A percentile compares a stretch with the other conserved stretches of the same genome.
These are phyloP conservation scores for Lasaia peninsularis DNA, from an alignment of 1,140 invertebrate genomes.

Conservation along the genomic window DNA sequence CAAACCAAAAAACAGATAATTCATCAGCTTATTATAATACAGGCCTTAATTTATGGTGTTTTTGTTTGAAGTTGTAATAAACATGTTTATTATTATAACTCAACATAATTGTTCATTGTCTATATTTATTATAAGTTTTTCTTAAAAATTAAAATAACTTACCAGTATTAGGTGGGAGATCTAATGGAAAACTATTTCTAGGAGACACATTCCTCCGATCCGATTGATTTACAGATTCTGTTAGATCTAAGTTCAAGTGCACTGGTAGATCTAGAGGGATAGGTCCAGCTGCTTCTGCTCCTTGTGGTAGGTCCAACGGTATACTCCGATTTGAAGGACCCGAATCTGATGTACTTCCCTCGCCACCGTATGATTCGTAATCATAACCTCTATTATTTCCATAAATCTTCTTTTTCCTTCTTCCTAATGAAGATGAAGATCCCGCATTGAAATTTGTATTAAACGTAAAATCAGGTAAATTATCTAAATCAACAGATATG, in stretches of 20 bases:
- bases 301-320: constrained; percentile 67
- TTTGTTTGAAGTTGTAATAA: too few species aligned
- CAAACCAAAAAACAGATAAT: too few species aligned
- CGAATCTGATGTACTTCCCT: constrained; percentile 45
- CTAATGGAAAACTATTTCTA: constrained; percentile 63
- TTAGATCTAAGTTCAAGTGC: constrained; percentile 65
- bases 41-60: too few species aligned
- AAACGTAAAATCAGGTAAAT: constrained; percentile 80
- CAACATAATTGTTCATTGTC: too few species aligned
- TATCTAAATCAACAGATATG: constrained; percentile 74
- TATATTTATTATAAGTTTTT: too few species aligned
- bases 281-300: constrained; percentile 50
- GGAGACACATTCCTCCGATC: constrained; percentile 62
- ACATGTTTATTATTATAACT: too few species aligned
- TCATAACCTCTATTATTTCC: constrained; percentile 54
- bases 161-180: constrained; percentile 68
- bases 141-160: constrained; percentile 22
- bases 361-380: constrained; percentile 54
- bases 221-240: constrained; percentile 66
- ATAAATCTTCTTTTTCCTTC: constrained; percentile 50
- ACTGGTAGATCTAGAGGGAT: constrained; percentile 53
- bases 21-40: too few species aligned
- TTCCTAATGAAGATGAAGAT: constrained; percentile 48
- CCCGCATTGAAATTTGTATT: constrained; percentile 67
- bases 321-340: constrained; percentile 45